A percentile compares a stretch with the other conserved stretches of the same genome.
Conservation (phyloP, 2,888 invertebrate genomes). For the Acanthosoma haemorrhoidale region DNA sequence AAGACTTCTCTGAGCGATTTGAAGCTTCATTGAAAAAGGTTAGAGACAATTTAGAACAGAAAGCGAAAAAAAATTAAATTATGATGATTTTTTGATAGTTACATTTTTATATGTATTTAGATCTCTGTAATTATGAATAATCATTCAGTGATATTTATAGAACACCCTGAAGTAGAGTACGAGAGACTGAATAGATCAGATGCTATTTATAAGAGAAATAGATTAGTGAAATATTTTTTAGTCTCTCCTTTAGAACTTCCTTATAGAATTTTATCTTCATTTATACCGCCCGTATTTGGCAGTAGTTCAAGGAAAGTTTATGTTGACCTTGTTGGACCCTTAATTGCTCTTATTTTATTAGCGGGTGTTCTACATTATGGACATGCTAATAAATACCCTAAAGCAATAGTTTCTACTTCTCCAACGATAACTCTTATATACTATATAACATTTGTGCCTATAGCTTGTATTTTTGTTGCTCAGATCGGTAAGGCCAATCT, state of each 20-base stretch:
- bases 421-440: conserved; percentile 45
- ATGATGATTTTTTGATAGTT: conserved; percentile 5
- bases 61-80: conserved; percentile 38
- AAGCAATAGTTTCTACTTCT: conserved; percentile 42
- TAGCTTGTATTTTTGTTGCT: conserved; percentile 45
- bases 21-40: conserved; percentile 42
- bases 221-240: conserved; percentile 43
- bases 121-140: conserved; percentile 27
- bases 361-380: conserved; percentile 47
- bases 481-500: conserved; percentile 45
- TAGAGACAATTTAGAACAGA: conserved; percentile 41
- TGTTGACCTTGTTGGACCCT: conserved; percentile 50
- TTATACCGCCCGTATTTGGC: conserved; percentile 47
- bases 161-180: conserved; percentile 31
- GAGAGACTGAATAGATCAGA: conserved; percentile 30
- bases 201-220: conserved; percentile 18
- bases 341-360: conserved; percentile 46
- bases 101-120: not conserved
- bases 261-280: conserved; percentile 47
- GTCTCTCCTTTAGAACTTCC: conserved; percentile 45
- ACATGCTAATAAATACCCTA: conserved; percentile 45
- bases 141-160: conserved; percentile 40
- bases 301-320: conserved; percentile 45
- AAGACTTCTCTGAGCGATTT: conserved; percentile 30
- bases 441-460: conserved; percentile 46